Evolutionary conservation across 2,113 vertebrate species (phyloP).

Genomic region (Leptosomus discolor): DNA sequence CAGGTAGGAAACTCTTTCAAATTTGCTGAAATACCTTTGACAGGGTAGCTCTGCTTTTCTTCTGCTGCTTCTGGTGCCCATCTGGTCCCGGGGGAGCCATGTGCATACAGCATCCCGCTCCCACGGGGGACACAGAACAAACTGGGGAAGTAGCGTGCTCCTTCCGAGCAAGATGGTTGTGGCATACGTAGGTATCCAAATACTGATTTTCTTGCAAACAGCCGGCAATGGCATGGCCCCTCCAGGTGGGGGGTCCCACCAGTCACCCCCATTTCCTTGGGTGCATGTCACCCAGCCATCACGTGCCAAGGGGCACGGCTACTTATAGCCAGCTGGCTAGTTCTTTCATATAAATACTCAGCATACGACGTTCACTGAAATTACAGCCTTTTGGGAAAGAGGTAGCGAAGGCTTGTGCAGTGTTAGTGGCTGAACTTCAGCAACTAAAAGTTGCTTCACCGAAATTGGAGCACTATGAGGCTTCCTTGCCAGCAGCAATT

Average conservation of each 20-base stretch:
- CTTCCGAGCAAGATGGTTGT: not conserved
- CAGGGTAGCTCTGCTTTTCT: not conserved
- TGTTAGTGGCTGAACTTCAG: not conserved
- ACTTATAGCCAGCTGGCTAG: not conserved
- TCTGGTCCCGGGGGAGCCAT: not conserved
- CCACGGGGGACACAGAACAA: too few relatives aligned
- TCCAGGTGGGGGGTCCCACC: not conserved
- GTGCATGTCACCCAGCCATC: not conserved
- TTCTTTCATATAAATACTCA: not conserved
- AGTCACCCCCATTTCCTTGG: not conserved
- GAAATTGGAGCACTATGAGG: not conserved
- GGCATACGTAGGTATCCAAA: not conserved
- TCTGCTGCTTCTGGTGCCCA: not conserved
- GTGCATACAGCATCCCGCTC: not conserved
- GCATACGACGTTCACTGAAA: not conserved
- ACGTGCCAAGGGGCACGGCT: not conserved
- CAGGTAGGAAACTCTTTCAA: not conserved
- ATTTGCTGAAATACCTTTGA: not conserved
- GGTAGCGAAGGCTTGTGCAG: fast-evolving
- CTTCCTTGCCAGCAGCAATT: not conserved
- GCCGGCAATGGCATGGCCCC: not conserved
- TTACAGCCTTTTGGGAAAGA: not conserved
- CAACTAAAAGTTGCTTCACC: not conserved
- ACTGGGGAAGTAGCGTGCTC: not conserved
- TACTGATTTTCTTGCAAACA: not conserved